Evolutionary conservation across 2,888 invertebrate species (phyloP).

Genomic region (Dorcus parallelipipedus): DNA sequence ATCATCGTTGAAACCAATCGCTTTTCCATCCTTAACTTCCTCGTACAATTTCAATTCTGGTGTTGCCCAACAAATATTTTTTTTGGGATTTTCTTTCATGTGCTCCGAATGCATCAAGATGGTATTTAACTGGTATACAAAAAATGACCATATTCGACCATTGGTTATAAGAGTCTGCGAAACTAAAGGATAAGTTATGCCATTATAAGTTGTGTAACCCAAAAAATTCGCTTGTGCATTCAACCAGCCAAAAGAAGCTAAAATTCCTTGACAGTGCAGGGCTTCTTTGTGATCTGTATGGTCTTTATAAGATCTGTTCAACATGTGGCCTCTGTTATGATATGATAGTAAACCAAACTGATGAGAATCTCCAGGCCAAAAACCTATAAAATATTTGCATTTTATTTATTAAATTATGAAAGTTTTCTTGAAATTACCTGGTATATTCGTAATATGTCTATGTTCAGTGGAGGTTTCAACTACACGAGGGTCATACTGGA

Average conservation of each 20-base stretch:
- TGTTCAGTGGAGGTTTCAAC: conserved; percentile 57
- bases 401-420: too few relatives aligned
- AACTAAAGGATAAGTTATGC: conserved; percentile 85
- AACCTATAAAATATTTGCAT: conserved; percentile 54
- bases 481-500: conserved; percentile 58
- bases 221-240: conserved; percentile 75
- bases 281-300: conserved; percentile 59
- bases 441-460: conserved; percentile 69
- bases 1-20: conserved; percentile 77
- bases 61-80: conserved; percentile 80
- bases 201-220: conserved; percentile 88
- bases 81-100: conserved; percentile 62
- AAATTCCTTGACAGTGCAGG: conserved; percentile 70
- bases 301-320: conserved; percentile 52
- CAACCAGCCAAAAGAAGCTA: conserved; percentile 78
- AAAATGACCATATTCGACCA: conserved; percentile 83
- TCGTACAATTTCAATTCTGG: conserved; percentile 72
- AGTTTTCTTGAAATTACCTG: conserved; percentile 53
- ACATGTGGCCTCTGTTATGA: conserved; percentile 63
- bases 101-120: conserved; percentile 62
- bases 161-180: conserved; percentile 88
- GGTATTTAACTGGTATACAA: conserved; percentile 91
- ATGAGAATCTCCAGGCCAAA: conserved; percentile 77
- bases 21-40: conserved; percentile 65
- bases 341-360: conserved; percentile 78